Percentiles rank a stretch among this genome's conserved stretches.
These are phyloP conservation scores for Myiagra hebetior DNA, from an alignment of 2,113 vertebrate genomes.

Conservation along the genomic window DNA sequence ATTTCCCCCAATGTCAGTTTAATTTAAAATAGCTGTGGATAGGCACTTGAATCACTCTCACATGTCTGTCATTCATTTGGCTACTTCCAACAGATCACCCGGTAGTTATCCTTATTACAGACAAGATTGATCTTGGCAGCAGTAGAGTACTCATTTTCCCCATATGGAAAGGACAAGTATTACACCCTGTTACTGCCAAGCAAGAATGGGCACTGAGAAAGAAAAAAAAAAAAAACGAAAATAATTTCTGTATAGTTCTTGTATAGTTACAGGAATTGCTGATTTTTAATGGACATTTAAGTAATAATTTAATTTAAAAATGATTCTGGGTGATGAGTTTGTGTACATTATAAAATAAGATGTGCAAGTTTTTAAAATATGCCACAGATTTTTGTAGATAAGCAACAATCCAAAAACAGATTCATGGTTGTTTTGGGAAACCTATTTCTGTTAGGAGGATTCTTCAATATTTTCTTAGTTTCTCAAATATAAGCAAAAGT, in stretches of 20 bases:
- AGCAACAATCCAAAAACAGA: background rate
- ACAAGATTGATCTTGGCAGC: constrained; percentile 36
- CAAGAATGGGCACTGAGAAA: background rate
- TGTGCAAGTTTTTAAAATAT: background rate
- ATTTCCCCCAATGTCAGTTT: background rate
- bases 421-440: background rate
- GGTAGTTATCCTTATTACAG: background rate
- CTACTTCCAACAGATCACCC: background rate
- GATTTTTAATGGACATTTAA: background rate
- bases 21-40: constrained; percentile 21
- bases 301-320: background rate
- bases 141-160: background rate
- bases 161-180: background rate
- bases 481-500: background rate
- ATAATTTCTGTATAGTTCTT: background rate
- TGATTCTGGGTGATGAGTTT: background rate
- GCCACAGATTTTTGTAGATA: background rate
- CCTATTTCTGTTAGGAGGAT: background rate
- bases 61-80: background rate
- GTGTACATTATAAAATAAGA: background rate
- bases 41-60: background rate
- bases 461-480: constrained; percentile 8
- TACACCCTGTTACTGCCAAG: background rate
- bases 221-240: rapidly evolving
- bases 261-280: background rate